These are phyloP conservation scores for Scaptomyza parva DNA, from an alignment of 2,888 invertebrate species.

Conservation along the genomic window DNA sequence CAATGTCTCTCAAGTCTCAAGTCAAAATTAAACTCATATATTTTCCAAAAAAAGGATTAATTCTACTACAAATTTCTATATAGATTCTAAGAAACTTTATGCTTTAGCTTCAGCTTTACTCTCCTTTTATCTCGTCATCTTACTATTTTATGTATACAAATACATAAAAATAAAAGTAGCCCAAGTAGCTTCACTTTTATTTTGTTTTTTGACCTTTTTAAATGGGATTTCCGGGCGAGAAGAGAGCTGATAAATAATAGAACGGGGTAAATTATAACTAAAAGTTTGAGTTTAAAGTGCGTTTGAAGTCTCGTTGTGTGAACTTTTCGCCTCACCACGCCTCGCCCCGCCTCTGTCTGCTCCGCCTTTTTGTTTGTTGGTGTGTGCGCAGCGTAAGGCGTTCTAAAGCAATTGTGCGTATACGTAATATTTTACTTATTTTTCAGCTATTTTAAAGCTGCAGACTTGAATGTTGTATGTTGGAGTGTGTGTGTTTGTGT, in stretches of 20 bases:
- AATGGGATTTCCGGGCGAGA: background rate
- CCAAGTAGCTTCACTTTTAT: too few relatives aligned
- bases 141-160: background rate
- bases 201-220: background rate
- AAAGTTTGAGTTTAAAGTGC: constrained; percentile 12
- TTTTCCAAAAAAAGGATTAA: background rate
- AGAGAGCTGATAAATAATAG: background rate
- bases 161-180: background rate
- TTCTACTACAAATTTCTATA: too few relatives aligned
- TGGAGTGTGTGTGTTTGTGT: too few relatives aligned
- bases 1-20: too few relatives aligned
- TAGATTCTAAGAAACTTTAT: too few relatives aligned
- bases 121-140: too few relatives aligned
- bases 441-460: constrained; percentile 33
- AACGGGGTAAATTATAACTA: background rate
- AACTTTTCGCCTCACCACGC: background rate
- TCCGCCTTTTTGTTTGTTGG: too few relatives aligned
- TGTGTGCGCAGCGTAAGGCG: too few relatives aligned
- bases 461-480: too few relatives aligned
- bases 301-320: constrained; percentile 5
- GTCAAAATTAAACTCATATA: background rate
- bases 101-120: too few relatives aligned
- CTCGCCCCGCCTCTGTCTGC: too few relatives aligned
- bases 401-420: constrained; percentile 50
- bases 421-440: constrained; percentile 46